Evolutionary conservation across 2,113 vertebrate species (phyloP).

Genomic region (Fukomys damarensis): DNA sequence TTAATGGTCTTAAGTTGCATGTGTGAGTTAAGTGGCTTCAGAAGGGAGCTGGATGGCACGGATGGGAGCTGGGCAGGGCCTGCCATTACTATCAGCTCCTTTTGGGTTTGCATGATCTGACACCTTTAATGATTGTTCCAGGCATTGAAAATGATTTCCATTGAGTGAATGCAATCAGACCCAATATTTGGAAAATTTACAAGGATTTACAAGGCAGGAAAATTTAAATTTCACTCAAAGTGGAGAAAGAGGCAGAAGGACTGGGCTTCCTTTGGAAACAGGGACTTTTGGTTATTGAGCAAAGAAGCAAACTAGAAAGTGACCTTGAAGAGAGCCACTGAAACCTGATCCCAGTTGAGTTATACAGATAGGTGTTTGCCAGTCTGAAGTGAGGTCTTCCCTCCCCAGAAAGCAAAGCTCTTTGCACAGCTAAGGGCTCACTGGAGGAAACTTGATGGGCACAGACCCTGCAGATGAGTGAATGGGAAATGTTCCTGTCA

Average conservation of each 20-base stretch:
- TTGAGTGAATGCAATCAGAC: neutral
- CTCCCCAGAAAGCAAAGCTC: neutral
- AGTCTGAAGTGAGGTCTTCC: neutral
- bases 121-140: neutral
- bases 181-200: neutral
- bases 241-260: neutral
- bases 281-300: neutral
- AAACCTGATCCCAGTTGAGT: neutral
- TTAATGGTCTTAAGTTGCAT: neutral
- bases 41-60: neutral
- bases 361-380: neutral
- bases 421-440: neutral
- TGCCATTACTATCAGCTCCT: neutral
- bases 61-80: neutral
- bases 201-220: neutral
- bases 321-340: neutral
- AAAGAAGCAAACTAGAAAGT: slow-evolving; percentile 27
- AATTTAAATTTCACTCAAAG: slow-evolving; percentile 19
- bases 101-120: neutral
- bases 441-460: rapidly evolving
- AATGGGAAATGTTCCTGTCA: neutral
- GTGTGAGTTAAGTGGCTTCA: neutral
- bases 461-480: too few species aligned
- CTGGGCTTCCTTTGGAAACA: neutral
- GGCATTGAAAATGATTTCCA: neutral